A percentile compares a stretch with the other conserved stretches of the same genome.
phyloP scores from a whole-genome alignment of 64 coral and sea anemone genomes.

The Astreopora myriophthalma region DNA sequence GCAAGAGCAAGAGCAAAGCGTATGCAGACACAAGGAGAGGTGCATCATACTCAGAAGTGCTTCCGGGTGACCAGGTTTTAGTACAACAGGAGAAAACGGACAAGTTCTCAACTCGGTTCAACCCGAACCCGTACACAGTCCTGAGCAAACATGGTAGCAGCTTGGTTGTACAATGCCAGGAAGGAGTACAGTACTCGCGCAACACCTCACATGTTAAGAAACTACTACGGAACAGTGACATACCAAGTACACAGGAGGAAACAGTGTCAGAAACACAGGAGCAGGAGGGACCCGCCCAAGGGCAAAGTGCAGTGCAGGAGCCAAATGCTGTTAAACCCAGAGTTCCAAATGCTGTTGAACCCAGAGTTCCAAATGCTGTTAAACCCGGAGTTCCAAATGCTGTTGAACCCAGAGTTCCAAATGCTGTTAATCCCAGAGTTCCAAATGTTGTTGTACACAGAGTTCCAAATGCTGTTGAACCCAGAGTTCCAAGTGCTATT shows the following conservation, averaged over 20 bases:
- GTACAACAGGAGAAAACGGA: conserved; percentile 9
- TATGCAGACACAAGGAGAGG: not conserved
- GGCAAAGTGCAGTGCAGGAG: not conserved
- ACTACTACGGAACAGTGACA: not conserved
- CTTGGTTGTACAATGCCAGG: not conserved
- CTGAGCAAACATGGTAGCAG: conserved; percentile 10
- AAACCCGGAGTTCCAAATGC: too few relatives aligned
- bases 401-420: too few relatives aligned
- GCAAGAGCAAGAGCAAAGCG: not conserved
- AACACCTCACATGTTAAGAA: conserved; percentile 14
- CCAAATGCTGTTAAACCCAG: too few relatives aligned
- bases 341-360: too few relatives aligned
- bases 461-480: not conserved
- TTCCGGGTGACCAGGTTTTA: conserved; percentile 9
- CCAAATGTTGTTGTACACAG: too few relatives aligned
- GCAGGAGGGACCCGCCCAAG: not conserved
- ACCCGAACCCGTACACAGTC: not conserved
- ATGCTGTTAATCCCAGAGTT: too few relatives aligned
- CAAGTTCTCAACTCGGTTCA: conserved; percentile 31
- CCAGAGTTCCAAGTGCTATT: not conserved
- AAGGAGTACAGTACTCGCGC: conserved; percentile 21
- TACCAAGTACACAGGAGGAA: not conserved
- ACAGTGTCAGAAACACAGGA: not conserved
- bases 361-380: too few relatives aligned
- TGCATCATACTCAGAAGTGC: not conserved